These are phyloP conservation scores for Minunthozetes semirufus DNA, from an alignment of 2,888 invertebrate species.

Conservation along the genomic window DNA sequence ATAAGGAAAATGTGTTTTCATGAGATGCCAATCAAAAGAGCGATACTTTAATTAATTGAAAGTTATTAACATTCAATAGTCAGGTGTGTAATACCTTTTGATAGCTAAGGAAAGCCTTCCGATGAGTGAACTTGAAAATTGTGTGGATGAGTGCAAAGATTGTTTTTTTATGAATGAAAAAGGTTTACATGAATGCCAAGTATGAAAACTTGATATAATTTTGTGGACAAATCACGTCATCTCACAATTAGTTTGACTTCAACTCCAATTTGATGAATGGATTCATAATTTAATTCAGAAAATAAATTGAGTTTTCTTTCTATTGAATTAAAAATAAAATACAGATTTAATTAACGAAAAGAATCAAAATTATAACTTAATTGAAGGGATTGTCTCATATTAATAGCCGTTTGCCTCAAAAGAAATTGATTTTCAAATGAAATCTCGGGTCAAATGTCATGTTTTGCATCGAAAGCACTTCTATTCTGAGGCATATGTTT, in stretches of 20 bases:
- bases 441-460: neutral
- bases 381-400: neutral
- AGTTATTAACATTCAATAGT: neutral
- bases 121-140: no score
- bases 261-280: neutral
- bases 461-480: neutral
- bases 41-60: neutral
- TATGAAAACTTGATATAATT: neutral
- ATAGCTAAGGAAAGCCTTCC: no score
- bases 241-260: neutral
- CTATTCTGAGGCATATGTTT: no score
- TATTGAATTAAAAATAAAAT: neutral
- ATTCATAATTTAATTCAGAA: conserved; percentile 2
- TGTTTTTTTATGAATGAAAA: neutral
- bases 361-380: neutral
- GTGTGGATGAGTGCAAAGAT: no score
- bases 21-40: conserved; percentile 2
- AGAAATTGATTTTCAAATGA: neutral
- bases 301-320: conserved; percentile 2
- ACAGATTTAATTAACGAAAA: neutral
- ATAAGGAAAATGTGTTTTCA: neutral
- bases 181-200: neutral
- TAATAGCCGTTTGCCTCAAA: neutral
- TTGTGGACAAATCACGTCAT: conserved; percentile 6
- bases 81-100: no score